Evolutionary conservation across 2,888 invertebrate genomes (phyloP).

Genomic region (Drosophila birchii): DNA sequence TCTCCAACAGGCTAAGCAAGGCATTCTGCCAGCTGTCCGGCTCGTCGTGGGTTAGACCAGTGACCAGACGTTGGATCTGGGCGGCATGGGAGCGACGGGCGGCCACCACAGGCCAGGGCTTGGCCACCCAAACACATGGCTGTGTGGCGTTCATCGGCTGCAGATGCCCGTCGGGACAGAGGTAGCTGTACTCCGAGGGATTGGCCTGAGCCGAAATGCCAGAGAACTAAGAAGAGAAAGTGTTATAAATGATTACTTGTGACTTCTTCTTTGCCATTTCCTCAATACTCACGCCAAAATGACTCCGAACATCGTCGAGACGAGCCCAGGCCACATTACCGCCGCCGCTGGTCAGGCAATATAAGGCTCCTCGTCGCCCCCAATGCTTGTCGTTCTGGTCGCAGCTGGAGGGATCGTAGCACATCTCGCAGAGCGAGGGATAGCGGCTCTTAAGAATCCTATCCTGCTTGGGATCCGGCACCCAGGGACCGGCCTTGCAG

Average conservation of each 20-base stretch:
- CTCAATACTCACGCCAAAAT: constrained; percentile 87
- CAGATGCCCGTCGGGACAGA: constrained; percentile 91
- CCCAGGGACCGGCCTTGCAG: constrained; percentile 95
- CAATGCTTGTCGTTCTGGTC: constrained; percentile 90
- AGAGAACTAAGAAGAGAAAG: constrained; percentile 71
- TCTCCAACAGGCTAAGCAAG: constrained; percentile 87
- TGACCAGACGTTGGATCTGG: constrained; percentile 86
- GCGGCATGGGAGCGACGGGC: constrained; percentile 86
- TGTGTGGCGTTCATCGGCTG: constrained; percentile 86
- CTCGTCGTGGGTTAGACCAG: constrained; percentile 84
- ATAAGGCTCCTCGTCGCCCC: constrained; percentile 92
- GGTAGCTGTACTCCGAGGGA: constrained; percentile 87
- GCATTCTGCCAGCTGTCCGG: constrained; percentile 86
- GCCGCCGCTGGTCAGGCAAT: constrained; percentile 90
- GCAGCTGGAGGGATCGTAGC: constrained; percentile 88
- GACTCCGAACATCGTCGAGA: constrained; percentile 88
- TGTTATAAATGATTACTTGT: neutral
- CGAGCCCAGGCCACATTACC: constrained; percentile 94
- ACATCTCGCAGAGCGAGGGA: constrained; percentile 90
- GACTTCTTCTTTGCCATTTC: too few relatives aligned
- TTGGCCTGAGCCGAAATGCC: constrained; percentile 83
- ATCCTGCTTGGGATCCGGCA: constrained; percentile 88
- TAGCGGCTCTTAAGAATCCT: constrained; percentile 88
- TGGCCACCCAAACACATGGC: constrained; percentile 91
- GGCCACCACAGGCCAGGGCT: constrained; percentile 91